Base-by-base conservation (phyloP, 2,113 vertebrate species). In the Sphyrna mokarran region DNA sequence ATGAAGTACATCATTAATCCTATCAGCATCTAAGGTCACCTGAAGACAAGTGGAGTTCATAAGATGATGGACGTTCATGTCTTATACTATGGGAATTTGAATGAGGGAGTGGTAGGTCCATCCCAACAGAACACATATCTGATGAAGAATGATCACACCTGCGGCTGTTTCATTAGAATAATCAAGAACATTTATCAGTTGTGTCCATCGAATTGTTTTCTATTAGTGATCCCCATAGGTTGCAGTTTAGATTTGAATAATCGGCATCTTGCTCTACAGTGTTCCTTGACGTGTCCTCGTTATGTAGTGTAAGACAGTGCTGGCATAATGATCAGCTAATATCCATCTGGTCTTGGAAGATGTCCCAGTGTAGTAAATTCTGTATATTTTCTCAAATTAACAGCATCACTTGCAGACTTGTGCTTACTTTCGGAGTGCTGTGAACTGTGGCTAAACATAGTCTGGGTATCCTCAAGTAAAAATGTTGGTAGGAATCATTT, bases 151-250 rank as follows among this genome's bases (percentile, higher is more conserved):
- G 6, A 66, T 40, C 89, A 37, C 16, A 37, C 61, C 61, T 37
- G 89, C 89, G 66, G 61, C 37, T 93, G 23, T 68, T 18, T 22
- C 89, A 93, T 93, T 93, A 93, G 61, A 93, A 93, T 66, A 93
- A 66, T 66, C 89, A 93, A n/a, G 63, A 93, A 37, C 61, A 66
- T 93, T 66, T 68, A 68, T 93, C 61, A 37, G 16, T 93, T 66
- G 61, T 66, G n/a, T 22, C 63, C 33, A 63, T 29, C 1, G 16
- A 63, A 13, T n/a, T 91, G 58, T 63, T 1, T 91, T 91, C 61
- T 91, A 66, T 93, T 37, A 33, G 2, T 9, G 61, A 93, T 68
- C 89, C 58, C n/a, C 10, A 2, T 22, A 93, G 80, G 20, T 83
- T 63, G n/a, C 61, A 66, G 61, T 40, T 91, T 37, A 68, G 22